Percentiles rank a stretch among this genome's conserved stretches.
Evolutionary conservation across 1,140 invertebrate species (phyloP).

Genomic region (Aphelenchoides fujianensis): DNA sequence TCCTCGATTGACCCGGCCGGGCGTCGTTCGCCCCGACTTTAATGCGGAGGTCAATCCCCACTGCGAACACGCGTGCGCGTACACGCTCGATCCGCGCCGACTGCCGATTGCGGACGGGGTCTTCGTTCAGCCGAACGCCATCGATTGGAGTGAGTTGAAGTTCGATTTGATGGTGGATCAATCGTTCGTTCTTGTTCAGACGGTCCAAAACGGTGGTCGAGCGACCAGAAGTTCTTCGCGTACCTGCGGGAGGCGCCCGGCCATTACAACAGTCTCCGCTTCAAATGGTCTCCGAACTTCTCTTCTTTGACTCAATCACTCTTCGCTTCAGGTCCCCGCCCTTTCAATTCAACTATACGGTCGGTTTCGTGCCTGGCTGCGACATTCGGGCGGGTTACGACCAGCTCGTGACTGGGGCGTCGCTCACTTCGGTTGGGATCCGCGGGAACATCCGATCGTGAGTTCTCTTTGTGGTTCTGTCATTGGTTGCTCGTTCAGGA

Average conservation of each 20-base stretch:
- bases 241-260: constrained; percentile 5
- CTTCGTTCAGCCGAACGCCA: not conserved
- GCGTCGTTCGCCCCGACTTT: not conserved
- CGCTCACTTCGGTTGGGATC: not conserved
- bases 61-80: not conserved
- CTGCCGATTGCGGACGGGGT: not conserved
- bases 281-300: not conserved
- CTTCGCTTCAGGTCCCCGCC: not conserved
- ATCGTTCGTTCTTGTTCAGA: not conserved
- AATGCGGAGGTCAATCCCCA: not conserved
- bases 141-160: not conserved
- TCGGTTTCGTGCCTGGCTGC: constrained; percentile 5
- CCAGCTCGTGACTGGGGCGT: not conserved
- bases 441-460: not conserved
- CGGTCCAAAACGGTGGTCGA: not conserved
- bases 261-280: not conserved
- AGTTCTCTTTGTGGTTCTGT: not conserved
- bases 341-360: not conserved
- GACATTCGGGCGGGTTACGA: constrained; percentile 1
- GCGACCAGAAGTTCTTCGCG: not conserved
- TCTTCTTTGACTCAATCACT: not conserved
- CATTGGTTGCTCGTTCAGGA: too few relatives aligned
- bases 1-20: not conserved
- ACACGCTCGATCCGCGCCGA: not conserved
- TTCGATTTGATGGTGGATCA: not conserved